Conservation (phyloP, 2,797 vertebrate species). For the Anguilla marmorata region DNA sequence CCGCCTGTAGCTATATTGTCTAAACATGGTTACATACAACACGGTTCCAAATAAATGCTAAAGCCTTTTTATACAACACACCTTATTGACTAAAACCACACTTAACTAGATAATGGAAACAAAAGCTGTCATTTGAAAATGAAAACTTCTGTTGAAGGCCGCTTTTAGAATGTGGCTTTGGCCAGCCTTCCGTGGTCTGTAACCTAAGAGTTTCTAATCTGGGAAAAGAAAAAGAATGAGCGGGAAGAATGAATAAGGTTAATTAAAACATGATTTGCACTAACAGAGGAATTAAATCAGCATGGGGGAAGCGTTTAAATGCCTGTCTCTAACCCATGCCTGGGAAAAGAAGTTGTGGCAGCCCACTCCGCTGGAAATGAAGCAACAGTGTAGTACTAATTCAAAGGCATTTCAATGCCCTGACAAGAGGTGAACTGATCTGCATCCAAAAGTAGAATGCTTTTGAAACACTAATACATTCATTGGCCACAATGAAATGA, state of each 20-base stretch:
- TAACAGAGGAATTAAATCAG: constrained; percentile 45
- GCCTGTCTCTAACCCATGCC: constrained; percentile 16
- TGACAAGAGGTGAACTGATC: neutral
- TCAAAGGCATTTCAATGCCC: neutral
- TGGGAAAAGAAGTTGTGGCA: constrained; percentile 40
- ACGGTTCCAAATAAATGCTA: neutral
- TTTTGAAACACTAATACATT: neutral
- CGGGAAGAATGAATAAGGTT: neutral
- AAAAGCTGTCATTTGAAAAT: constrained; percentile 9
- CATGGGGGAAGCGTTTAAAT: constrained; percentile 39
- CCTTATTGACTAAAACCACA: neutral
- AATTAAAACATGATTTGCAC: constrained; percentile 44
- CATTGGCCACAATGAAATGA: constrained; percentile 4
- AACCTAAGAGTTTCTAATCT: neutral
- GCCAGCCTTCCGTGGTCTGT: neutral
- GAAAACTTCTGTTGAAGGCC: neutral
- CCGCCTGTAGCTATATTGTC: too few relatives aligned
- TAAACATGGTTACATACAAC: neutral
- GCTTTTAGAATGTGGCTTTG: neutral
- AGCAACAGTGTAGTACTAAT: neutral
- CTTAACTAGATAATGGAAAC: neutral
- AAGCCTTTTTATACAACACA: neutral
- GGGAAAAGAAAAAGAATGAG: neutral
- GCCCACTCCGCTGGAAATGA: constrained; percentile 36
- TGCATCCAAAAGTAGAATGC: neutral